These are phyloP conservation scores for Limnothrissa miodon DNA, from an alignment of 2,113 vertebrate genomes.

Conservation along the genomic window DNA sequence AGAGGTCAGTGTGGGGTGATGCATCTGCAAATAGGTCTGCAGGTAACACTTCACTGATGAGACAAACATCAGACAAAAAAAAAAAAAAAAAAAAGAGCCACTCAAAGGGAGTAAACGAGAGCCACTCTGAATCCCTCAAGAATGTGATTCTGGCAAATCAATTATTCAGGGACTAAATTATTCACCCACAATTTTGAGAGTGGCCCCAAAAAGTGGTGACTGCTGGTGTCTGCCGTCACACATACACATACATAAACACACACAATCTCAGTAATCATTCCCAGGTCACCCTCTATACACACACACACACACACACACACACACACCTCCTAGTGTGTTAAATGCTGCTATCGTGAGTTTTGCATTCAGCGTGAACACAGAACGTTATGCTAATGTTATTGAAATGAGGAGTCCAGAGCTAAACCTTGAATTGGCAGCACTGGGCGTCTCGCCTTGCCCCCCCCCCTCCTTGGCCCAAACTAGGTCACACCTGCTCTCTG, in stretches of 20 bases:
- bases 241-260: background rate
- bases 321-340: background rate
- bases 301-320: background rate
- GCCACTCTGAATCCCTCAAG: background rate
- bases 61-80: too few species aligned
- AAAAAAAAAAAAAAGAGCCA: background rate
- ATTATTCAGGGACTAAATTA: slow-evolving; percentile 10
- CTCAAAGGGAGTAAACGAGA: background rate
- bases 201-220: background rate
- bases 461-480: background rate
- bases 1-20: slow-evolving; percentile 1
- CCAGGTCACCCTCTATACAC: too few species aligned
- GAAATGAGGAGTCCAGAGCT: background rate
- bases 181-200: background rate
- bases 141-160: background rate
- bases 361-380: background rate
- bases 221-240: background rate
- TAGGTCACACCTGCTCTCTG: background rate
- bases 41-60: background rate
- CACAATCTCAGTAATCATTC: background rate
- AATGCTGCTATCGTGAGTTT: background rate
- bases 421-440: background rate
- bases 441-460: background rate
- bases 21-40: background rate
- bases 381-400: background rate